These are phyloP conservation scores for Athalia cordata DNA, from an alignment of 2,888 invertebrate genomes.

Conservation along the genomic window DNA sequence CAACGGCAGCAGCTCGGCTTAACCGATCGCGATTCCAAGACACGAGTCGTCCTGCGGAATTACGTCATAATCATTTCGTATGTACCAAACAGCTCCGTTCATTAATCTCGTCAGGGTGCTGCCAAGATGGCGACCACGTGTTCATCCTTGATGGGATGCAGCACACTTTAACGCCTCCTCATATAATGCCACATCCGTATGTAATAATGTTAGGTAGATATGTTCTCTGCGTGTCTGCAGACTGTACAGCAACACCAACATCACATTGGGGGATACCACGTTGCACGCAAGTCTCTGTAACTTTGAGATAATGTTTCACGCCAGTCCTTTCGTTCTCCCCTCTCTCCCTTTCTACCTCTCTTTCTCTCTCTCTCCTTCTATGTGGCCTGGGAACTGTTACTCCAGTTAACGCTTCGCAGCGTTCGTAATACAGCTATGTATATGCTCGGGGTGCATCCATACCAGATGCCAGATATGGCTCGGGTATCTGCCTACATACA, in stretches of 20 bases:
- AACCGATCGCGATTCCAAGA: conserved; percentile 12
- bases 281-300: conserved; percentile 23
- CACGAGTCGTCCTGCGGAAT: not conserved
- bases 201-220: not conserved
- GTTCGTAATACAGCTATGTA: conserved; percentile 59
- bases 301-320: conserved; percentile 39
- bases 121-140: conserved; percentile 59
- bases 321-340: conserved; percentile 26
- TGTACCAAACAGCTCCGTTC: conserved; percentile 39
- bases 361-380: too few relatives aligned
- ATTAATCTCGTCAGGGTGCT: conserved; percentile 41
- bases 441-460: conserved; percentile 50
- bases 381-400: conserved; percentile 64
- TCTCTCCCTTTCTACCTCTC: too few relatives aligned
- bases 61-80: conserved; percentile 36
- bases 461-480: conserved; percentile 48
- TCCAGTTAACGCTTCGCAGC: conserved; percentile 65
- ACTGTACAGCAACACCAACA: not conserved
- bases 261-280: too few relatives aligned
- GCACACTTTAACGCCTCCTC: conserved; percentile 7
- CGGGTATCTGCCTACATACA: not conserved
- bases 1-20: not conserved
- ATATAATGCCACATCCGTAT: conserved; percentile 39
- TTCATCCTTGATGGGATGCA: conserved; percentile 44
- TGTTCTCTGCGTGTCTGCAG: not conserved